phyloP scores from a whole-genome alignment of 2,113 vertebrate genomes.

The Myotis lucifugus region DNA sequence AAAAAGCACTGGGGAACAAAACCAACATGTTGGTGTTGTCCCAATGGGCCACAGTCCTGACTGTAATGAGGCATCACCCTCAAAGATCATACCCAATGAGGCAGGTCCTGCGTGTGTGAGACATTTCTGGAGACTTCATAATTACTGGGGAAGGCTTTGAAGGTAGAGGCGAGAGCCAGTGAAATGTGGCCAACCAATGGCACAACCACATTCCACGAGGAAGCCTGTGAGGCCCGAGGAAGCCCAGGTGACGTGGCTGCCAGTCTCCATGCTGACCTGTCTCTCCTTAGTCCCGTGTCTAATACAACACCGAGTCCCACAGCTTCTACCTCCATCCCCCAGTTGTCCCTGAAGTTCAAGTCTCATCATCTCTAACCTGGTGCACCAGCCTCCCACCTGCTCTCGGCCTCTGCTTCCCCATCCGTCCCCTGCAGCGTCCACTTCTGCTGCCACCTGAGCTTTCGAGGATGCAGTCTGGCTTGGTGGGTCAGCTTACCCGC shows the following conservation, averaged over 20 bases:
- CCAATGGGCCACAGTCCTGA: neutral
- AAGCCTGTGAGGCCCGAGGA: neutral
- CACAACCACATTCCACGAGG: neutral
- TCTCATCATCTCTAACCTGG: too few species aligned
- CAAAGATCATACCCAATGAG: too few species aligned
- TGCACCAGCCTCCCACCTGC: neutral
- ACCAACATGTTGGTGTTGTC: neutral
- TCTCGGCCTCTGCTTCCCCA: neutral
- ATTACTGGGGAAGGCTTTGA: neutral
- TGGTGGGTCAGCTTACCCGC: neutral
- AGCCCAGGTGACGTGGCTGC: neutral
- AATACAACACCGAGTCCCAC: neutral
- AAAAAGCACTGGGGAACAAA: too few species aligned
- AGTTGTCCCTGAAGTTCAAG: too few species aligned
- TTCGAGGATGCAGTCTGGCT: neutral
- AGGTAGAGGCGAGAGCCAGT: neutral
- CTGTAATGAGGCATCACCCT: neutral
- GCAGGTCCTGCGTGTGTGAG: neutral
- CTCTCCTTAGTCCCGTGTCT: neutral
- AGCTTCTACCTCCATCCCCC: neutral
- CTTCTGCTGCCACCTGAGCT: too few species aligned
- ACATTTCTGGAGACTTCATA: neutral
- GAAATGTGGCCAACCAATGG: neutral
- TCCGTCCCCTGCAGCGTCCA: accelerated
- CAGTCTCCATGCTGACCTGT: too few species aligned